Evolutionary conservation across 2,888 invertebrate genomes (phyloP).

Genomic region (Notocelia uddmanniana): DNA sequence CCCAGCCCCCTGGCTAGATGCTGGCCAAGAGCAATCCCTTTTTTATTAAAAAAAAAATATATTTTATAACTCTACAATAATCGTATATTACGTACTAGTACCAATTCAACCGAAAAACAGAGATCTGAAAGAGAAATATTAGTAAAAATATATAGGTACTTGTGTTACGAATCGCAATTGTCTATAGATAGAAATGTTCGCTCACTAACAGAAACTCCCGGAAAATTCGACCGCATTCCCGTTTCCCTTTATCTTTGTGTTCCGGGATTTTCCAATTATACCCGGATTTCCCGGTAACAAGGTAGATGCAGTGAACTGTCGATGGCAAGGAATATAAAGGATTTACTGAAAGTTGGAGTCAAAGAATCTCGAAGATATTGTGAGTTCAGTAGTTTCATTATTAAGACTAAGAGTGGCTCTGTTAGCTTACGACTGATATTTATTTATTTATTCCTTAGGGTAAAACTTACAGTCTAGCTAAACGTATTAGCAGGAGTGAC

Average conservation of each 20-base stretch:
- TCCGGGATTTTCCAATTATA: conserved; percentile 46
- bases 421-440: too few species aligned
- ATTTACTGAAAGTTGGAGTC: conserved; percentile 3
- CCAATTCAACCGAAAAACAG: too few species aligned
- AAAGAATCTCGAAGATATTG: not conserved
- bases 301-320: conserved; percentile 6
- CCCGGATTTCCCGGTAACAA: conserved; percentile 38
- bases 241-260: not conserved
- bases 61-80: too few species aligned
- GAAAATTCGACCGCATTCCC: not conserved
- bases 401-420: too few species aligned
- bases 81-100: too few species aligned
- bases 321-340: not conserved
- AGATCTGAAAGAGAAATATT: too few species aligned
- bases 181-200: not conserved
- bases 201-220: not conserved
- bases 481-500: too few species aligned
- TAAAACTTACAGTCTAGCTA: too few species aligned
- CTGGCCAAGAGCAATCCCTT: too few species aligned
- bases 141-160: not conserved
- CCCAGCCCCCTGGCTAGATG: too few species aligned
- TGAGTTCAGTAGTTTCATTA: not conserved
- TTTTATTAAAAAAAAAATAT: too few species aligned
- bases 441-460: too few species aligned
- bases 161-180: not conserved